Conservation (phyloP, 2,797 vertebrate species). For the Harpagifer antarcticus region DNA sequence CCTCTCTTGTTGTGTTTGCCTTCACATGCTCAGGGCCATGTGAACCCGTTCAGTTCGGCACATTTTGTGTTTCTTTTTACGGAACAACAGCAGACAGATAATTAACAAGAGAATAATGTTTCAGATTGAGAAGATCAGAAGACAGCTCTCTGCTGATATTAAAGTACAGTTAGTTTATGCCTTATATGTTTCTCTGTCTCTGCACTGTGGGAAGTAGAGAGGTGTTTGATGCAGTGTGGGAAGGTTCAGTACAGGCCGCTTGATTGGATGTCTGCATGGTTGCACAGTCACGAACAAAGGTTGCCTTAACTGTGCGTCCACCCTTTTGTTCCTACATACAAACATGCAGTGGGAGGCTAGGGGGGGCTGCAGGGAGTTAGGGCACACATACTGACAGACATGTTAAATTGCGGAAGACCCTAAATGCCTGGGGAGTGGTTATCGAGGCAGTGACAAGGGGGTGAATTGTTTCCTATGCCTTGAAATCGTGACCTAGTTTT, state of each 20-base stretch:
- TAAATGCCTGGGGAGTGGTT: constrained; percentile 57
- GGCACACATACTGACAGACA: constrained; percentile 53
- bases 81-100: neutral
- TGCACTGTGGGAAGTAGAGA: constrained; percentile 65
- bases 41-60: constrained; percentile 42
- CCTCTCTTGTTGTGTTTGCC: constrained; percentile 63
- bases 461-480: constrained; percentile 67
- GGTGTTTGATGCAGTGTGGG: constrained; percentile 70
- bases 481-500: constrained; percentile 76
- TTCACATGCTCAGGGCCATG: constrained; percentile 51
- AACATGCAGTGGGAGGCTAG: constrained; percentile 63
- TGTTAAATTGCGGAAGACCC: constrained; percentile 60
- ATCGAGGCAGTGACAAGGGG: constrained; percentile 57
- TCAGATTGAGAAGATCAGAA: constrained; percentile 6
- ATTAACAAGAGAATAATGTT: neutral
- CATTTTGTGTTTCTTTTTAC: constrained; percentile 15
- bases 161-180: constrained; percentile 17
- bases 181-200: constrained; percentile 52
- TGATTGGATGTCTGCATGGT: constrained; percentile 83
- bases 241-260: constrained; percentile 63
- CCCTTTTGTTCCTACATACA: constrained; percentile 80
- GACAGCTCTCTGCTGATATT: neutral
- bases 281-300: constrained; percentile 86
- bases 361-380: constrained; percentile 35
- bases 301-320: constrained; percentile 82